Base-by-base conservation (phyloP, 2,888 invertebrate genomes). In the Vandiemenella viatica region DNA sequence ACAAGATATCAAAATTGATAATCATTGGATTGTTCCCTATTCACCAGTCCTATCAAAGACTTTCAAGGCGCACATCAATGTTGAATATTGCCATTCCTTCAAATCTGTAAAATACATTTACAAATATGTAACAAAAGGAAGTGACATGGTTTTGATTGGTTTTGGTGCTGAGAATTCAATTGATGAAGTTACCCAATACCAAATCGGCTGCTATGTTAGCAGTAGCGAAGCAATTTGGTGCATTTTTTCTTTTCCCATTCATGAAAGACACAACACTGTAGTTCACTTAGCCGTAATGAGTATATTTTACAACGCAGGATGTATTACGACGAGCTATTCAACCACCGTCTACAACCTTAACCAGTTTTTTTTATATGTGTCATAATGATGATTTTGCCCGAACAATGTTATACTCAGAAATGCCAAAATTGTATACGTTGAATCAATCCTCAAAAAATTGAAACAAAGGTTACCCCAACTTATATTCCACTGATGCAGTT, bases 211-310 rank as follows among this genome's bases (percentile, higher is more conserved):
- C 40, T 65, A 63, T 55, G 58, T 65, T 5, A 58, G 59, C 45
- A 56, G 58, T n/a, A 59, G 56, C 46, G 63, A 66, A 56, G 63
- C 62, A 5, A 52, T 55, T n/a, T 66, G 63, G 63, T 48, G 61
- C 21, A 55, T 64, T 18, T 58, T 60, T 45, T 55, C 56, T 55
- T 62, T 50, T 19, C 20, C 43, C 17, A 49, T 55, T 57, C 55
- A 54, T 44, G 55, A 52, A 38, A 22, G 45, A 26, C 45, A 16
- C 17, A 16, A 16, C 15, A 26, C 45, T 16, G 26, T 16, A 16
- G 32, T 26, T 16, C 45, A 26, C 32, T 17, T 45, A 4, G 45
- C 23, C 13, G n/a, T 45, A 57, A 37, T 38, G 50, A 4, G 51
- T 57, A 6, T 53, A 48, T 41, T 54, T 56, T 48, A 56, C 56